A percentile compares a stretch with the other conserved stretches of the same genome.
phyloP scores from a whole-genome alignment of 2,888 invertebrate genomes.

The Pseudococcus longispinus region DNA sequence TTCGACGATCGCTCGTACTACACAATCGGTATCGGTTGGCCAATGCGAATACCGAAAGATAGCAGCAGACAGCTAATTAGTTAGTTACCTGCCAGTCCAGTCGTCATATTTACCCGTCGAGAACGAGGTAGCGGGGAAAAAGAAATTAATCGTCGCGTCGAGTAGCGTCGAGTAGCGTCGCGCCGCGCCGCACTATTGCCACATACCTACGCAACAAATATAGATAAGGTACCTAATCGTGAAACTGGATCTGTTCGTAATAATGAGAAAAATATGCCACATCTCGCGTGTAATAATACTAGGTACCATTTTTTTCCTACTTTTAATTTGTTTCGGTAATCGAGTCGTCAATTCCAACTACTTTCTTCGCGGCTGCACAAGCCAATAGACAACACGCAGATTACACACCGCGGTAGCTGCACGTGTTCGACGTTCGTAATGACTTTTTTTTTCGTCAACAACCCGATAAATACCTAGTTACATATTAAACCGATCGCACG shows the following conservation, averaged over 20 bases:
- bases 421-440: not conserved
- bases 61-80: too few species aligned
- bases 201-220: not conserved
- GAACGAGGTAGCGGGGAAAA: too few species aligned
- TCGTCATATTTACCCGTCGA: too few species aligned
- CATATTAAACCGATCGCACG: not conserved
- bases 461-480: not conserved
- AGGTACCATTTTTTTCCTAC: not conserved
- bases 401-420: not conserved
- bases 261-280: not conserved
- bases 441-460: not conserved
- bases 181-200: not conserved
- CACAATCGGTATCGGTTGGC: too few species aligned
- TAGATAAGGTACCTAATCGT: not conserved
- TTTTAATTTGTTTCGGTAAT: slow-evolving; percentile 26
- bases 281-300: not conserved
- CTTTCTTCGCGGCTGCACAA: not conserved
- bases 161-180: too few species aligned
- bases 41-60: too few species aligned
- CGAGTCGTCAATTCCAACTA: slow-evolving; percentile 6
- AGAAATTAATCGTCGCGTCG: too few species aligned
- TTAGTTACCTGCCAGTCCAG: too few species aligned
- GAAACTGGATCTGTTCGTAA: slow-evolving; percentile 18
- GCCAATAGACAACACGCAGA: not conserved
- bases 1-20: too few species aligned